Percentiles rank a stretch among this genome's conserved stretches.
Conservation (phyloP, 30 jellyfish, hydroid and myxozoan species). For the Chrysaora quinquecirrha region DNA sequence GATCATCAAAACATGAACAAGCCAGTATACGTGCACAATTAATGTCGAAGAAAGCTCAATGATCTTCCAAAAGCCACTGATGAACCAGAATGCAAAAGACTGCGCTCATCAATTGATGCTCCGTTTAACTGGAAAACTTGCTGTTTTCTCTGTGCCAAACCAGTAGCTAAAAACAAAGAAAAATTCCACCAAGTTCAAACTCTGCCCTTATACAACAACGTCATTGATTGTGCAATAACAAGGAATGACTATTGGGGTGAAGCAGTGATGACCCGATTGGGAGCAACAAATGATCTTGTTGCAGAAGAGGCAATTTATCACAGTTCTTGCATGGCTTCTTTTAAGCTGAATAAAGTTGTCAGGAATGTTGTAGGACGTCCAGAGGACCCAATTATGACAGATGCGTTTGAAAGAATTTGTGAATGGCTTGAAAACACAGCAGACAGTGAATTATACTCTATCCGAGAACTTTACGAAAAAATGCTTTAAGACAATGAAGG, state of each 20-base stretch:
- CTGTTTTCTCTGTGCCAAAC: conserved; percentile 54
- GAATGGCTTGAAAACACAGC: conserved; percentile 54
- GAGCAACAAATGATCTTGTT: conserved; percentile 31
- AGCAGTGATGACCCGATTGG: conserved; percentile 27
- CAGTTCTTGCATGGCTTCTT: conserved; percentile 41
- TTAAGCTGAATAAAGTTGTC: conserved; percentile 14
- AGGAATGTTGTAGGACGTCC: conserved; percentile 65
- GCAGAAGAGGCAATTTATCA: conserved; percentile 71
- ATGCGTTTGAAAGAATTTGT: conserved; percentile 22
- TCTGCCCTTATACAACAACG: conserved; percentile 17
- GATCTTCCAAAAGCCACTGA: conserved; percentile 39
- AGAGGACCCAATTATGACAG: conserved; percentile 10
- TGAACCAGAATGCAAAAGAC: conserved; percentile 32
- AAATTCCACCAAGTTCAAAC: conserved; percentile 48
- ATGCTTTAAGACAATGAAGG: conserved; percentile 3
- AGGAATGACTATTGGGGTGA: conserved; percentile 66
- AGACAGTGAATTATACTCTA: conserved; percentile 49
- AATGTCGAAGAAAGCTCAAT: conserved; percentile 44
- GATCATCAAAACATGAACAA: neutral
- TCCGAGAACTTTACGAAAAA: conserved; percentile 26
- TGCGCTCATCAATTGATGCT: conserved; percentile 37
- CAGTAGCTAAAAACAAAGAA: conserved; percentile 11
- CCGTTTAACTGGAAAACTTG: conserved; percentile 44
- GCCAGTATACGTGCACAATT: conserved; percentile 45
- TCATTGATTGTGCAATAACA: conserved; percentile 39